A percentile compares a stretch with the other conserved stretches of the same genome.
phyloP scores from a whole-genome alignment of 2,797 vertebrate species.

The Neopelma chrysocephalum region DNA sequence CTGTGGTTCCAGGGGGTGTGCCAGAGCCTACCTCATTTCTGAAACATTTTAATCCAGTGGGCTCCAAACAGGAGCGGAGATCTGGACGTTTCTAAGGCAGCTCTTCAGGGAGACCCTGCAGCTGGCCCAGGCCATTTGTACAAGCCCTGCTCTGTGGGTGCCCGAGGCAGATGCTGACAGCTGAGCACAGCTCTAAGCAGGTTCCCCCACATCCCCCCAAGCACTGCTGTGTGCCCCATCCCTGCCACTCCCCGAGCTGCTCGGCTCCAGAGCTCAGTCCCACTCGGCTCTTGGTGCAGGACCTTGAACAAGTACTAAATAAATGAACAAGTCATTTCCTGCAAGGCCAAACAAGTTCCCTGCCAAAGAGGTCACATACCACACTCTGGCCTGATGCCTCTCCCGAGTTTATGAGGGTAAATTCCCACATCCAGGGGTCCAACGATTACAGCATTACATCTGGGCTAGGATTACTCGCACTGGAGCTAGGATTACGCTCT shows the following conservation, averaged over 20 bases:
- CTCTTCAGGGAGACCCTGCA: neutral
- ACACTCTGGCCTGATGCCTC: conserved; percentile 48
- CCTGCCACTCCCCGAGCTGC: neutral
- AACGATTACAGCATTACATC: neutral
- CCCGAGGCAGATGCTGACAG: neutral
- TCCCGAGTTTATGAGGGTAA: conserved; percentile 57
- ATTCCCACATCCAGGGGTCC: conserved; percentile 65
- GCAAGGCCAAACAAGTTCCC: conserved; percentile 58
- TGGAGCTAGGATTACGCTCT: neutral
- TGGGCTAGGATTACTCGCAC: conserved; percentile 37
- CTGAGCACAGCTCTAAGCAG: neutral
- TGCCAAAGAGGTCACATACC: conserved; percentile 68
- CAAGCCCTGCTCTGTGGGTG: neutral
- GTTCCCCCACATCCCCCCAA: rapidly evolving
- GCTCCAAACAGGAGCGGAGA: neutral
- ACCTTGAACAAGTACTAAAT: conserved; percentile 40
- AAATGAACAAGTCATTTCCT: conserved; percentile 55
- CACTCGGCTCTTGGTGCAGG: neutral
- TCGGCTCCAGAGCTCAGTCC: neutral
- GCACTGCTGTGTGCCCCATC: rapidly evolving
- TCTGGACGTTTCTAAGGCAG: rapidly evolving
- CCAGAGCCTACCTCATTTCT: neutral
- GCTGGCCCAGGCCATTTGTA: neutral
- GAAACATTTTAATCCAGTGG: rapidly evolving
- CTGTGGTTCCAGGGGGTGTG: neutral